Base-by-base conservation (phyloP, 2,888 invertebrate species). In the Incurvaria masculella region DNA sequence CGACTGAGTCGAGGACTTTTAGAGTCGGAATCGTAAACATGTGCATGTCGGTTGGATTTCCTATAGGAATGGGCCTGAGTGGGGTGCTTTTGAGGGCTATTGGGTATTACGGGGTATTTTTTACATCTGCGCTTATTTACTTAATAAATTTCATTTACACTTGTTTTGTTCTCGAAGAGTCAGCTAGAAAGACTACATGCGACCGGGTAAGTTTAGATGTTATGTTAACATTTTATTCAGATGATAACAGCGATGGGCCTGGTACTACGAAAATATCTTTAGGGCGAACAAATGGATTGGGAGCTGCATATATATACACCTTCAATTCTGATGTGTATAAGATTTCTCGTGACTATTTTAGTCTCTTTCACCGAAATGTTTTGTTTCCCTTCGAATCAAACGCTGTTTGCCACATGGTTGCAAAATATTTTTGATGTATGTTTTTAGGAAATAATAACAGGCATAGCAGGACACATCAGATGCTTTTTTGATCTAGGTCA, bases 71-170 rank as follows among this genome's bases (percentile, higher is more conserved):
- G 72, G 72, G 74, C 0, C 46, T 75, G 41, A 76, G 78, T 52
- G 76, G 78, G 1, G 60, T 76, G 5, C 49, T 76, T 26, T 55
- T 78, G n/a, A 64, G 61, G 46, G 58, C 58, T 41, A 55, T 70
- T n/a, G 81, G 81, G 1, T 81, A 75, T 53, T 81, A 81, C 49
- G 81, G 82, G n/a, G 79, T 81, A 5, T 81, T 79, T 55, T 55
- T 64, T 1, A 61, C 76, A 52, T 67, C 79, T 1, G 69, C 72
- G 1, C 47, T 56, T 2, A 61, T 81, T 44, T 78, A 80, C 53
- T 58, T 69, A 4, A 48, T 67, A 2, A 80, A 75, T 52, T 71
- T 81, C 49, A 64, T 64, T 47, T 81, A 82, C 49, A 76, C 79
- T 21, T 58, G 66, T 21, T 71, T 74, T 39, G 51, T 59, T 26